Percentiles rank a stretch among this genome's conserved stretches.
These are phyloP conservation scores for Euborellia annulipes DNA, from an alignment of 1,140 invertebrate genomes.

Conservation along the genomic window DNA sequence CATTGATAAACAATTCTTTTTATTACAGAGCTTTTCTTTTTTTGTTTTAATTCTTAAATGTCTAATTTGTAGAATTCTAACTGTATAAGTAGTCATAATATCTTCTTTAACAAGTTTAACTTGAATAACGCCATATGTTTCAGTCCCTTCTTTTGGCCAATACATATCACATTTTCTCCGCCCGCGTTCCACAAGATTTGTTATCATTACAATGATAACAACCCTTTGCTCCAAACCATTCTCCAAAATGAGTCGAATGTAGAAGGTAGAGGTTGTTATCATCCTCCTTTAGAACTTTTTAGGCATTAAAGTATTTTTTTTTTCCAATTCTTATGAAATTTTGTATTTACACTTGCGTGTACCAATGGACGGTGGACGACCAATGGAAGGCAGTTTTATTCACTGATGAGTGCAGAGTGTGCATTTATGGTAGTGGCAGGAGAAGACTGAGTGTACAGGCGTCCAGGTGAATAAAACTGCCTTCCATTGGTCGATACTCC, in stretches of 20 bases:
- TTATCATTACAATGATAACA: conserved; percentile 93
- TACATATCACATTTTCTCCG: conserved; percentile 97
- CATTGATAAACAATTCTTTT: conserved; percentile 85
- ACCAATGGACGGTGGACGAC: no score
- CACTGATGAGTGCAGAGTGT: no score
- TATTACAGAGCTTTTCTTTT: conserved; percentile 48
- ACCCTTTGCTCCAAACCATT: conserved; percentile 95
- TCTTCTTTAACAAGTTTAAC: conserved; percentile 81
- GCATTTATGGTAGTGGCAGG: no score
- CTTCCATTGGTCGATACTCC: no score
- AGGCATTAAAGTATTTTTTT: no score
- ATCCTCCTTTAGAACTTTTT: no score
- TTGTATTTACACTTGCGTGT: no score
- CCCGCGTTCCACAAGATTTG: conserved; percentile 84
- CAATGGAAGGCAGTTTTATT: no score
- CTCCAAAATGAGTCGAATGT: conserved; percentile 95
- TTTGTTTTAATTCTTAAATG: conserved; percentile 58
- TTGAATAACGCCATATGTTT: conserved; percentile 80
- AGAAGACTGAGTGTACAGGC: no score
- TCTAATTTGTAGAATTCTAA: conserved; percentile 66
- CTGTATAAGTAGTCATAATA: conserved; percentile 87
- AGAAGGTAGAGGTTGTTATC: conserved; percentile 82
- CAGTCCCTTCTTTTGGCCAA: conserved; percentile 86
- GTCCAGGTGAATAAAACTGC: no score
- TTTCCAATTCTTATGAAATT: no score